Evolutionary conservation across 2,113 vertebrate genomes (phyloP).

Genomic region (Cyanoramphus novaezelandiae): DNA sequence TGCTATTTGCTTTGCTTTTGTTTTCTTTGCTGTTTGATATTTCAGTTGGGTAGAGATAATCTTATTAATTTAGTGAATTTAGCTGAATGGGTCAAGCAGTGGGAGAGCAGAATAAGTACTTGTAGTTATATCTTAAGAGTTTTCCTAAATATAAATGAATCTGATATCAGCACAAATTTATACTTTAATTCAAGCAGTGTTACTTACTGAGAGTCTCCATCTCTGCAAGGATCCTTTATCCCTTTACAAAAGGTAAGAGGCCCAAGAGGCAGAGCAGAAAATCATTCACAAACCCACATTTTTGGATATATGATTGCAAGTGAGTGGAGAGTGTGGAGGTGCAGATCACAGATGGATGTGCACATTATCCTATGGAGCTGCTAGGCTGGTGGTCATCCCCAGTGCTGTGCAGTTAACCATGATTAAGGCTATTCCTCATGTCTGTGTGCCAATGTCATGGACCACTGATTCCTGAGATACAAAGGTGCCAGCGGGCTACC

Average conservation of each 20-base stretch:
- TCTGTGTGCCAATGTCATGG: fast-evolving
- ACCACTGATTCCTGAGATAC: neutral
- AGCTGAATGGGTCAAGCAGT: neutral
- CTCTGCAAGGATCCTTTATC: neutral
- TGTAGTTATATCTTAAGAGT: neutral
- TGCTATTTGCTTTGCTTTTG: neutral
- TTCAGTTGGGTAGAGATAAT: neutral
- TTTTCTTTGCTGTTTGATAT: neutral
- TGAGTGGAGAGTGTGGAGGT: neutral
- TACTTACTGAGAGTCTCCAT: neutral
- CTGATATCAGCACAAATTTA: neutral
- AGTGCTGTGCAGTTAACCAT: neutral
- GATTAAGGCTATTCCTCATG: neutral
- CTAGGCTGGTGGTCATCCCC: neutral
- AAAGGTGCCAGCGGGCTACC: neutral
- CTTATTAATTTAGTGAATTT: neutral
- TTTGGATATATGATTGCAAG: too few species aligned
- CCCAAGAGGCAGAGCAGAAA: neutral
- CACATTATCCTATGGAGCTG: neutral
- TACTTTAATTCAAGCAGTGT: neutral
- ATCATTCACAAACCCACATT: neutral
- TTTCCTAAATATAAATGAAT: neutral
- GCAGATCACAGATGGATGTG: neutral
- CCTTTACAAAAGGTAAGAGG: neutral
- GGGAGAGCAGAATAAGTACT: neutral